A percentile compares a stretch with the other conserved stretches of the same genome.
Evolutionary conservation across 2,888 invertebrate genomes (phyloP).

Genomic region (Xanthostigma xanthostigma): DNA sequence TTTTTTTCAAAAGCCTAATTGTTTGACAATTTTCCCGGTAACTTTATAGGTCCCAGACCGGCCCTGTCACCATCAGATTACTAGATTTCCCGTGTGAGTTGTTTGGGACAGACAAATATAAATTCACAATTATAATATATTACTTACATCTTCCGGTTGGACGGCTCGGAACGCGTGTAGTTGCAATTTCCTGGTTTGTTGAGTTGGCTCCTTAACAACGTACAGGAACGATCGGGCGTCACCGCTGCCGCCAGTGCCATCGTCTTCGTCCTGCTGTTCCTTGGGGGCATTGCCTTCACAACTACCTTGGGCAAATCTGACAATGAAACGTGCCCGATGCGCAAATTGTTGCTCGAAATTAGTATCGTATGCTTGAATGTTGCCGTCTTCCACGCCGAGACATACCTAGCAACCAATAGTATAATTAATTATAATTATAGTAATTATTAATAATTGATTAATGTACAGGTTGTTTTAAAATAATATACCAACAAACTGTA

Average conservation of each 20-base stretch:
- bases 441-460: neutral
- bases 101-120: too few relatives aligned
- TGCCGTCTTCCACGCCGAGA: conserved; percentile 54
- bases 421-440: neutral
- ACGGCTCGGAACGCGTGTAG: conserved; percentile 58
- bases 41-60: too few relatives aligned
- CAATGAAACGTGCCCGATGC: conserved; percentile 46
- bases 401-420: conserved; percentile 37
- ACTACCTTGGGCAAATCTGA: conserved; percentile 27
- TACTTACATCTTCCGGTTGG: conserved; percentile 52
- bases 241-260: conserved; percentile 18
- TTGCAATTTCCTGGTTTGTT: conserved; percentile 45
- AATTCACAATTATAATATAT: too few relatives aligned
- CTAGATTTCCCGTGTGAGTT: too few relatives aligned
- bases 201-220: conserved; percentile 53
- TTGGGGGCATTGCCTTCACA: too few relatives aligned
- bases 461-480: too few relatives aligned
- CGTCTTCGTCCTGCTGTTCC: neutral
- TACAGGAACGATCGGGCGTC: conserved; percentile 48
- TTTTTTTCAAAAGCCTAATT: too few relatives aligned
- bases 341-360: conserved; percentile 55
- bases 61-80: too few relatives aligned
- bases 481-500: too few relatives aligned
- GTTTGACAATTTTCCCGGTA: too few relatives aligned
- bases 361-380: conserved; percentile 49